Evolutionary conservation across 2,797 vertebrate species (phyloP).

Genomic region (Tapirus indicus): DNA sequence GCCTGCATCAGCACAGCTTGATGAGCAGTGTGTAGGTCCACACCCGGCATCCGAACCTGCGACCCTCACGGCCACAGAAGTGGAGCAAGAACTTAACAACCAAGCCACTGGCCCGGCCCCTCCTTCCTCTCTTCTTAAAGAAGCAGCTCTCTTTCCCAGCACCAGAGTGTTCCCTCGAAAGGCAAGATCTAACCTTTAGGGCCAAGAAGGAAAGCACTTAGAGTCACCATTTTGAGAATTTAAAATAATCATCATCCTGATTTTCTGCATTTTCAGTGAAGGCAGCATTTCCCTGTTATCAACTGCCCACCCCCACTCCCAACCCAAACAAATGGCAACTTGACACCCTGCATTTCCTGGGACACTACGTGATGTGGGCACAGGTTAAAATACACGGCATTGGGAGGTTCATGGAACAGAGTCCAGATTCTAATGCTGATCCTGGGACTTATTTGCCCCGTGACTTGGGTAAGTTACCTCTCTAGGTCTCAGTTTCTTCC

Average conservation of each 20-base stretch:
- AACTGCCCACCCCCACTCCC: rapidly evolving
- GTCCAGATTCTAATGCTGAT: background rate
- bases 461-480: background rate
- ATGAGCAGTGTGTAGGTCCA: too few species aligned
- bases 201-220: background rate
- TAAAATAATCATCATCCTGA: background rate
- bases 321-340: background rate
- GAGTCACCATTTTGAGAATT: background rate
- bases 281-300: background rate
- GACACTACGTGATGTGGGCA: rapidly evolving
- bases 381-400: rapidly evolving
- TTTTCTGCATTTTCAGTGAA: background rate
- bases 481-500: background rate
- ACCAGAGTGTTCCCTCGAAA: background rate
- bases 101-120: too few species aligned
- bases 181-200: background rate
- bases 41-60: too few species aligned
- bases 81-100: too few species aligned
- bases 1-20: too few species aligned
- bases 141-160: background rate
- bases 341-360: background rate
- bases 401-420: background rate
- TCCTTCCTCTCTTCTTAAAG: background rate
- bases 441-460: background rate
- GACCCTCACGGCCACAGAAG: too few species aligned